Evolutionary conservation across 2,888 invertebrate species (phyloP), one percentile per base, ranked within the genome.

Genomic region (Hecatera dysodea): DNA sequence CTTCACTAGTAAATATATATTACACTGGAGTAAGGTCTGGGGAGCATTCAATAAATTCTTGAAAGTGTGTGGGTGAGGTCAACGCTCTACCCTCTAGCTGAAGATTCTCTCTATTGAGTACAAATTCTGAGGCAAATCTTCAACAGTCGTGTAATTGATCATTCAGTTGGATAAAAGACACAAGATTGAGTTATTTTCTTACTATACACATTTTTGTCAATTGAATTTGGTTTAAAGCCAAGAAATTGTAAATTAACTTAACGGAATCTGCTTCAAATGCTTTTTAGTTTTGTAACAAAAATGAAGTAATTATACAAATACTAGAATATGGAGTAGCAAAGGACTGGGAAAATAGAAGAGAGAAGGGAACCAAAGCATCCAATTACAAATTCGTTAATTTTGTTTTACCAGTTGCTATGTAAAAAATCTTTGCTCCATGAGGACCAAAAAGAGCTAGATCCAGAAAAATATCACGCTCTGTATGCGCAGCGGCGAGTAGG

Each of bases 1-100:
- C 60, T 63, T 59, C 55, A 27, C 56, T 39, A 50, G 56, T 79
- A 67, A 67, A 81, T 44, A 65, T 72, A 78, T 81, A n/a, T 80
- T 71, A 65, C 61, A 39, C 42, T 67, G 46, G 53, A 76, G 61
- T 68, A 68, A 72, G 78, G 55, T 68, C 65, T 44, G 17, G 46
- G 53, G 36, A 53, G 50, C 65, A 63, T 73, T 69, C 69, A 59
- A 67, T 81, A 81, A 78, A 81, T 81, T 74, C 61, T 67, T 29
- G 68, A 69, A 61, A 68, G 22, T 48, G 63, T 27, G 64, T 65
- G 50, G 61, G 66, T 11, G 48, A 69, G 75, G 82, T 82, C 79
- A 82, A 68, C 11, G 74, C n/a, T 52, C 78, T 56, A 52, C 50
- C 65, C 55, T 78, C 19, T 11, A 48, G 46, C 46, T 63, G 33